Evolutionary conservation across 53 echinoderm and acorn worm species (phyloP), one percentile per base, ranked within the genome.

Genomic region (Apostichopus leukothele): DNA sequence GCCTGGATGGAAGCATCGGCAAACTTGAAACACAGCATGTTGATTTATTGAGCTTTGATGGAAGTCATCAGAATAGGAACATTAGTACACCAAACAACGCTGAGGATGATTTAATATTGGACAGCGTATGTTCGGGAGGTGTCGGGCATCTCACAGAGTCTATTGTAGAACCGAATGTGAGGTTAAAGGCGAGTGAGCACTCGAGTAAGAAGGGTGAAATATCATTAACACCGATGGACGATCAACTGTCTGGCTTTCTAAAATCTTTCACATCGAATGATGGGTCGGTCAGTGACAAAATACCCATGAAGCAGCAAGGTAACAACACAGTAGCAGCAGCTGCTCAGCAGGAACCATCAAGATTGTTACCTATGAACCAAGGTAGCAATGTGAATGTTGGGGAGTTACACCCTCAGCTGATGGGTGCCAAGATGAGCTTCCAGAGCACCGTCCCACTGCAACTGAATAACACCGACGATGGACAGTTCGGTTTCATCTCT

Each of bases 391-490:
- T 71, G 18, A 19, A 16, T n/a, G 6, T 18, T n/a, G 18, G 71
- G 2, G 71, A 71, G 18, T 16, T 71, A 19, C 71, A 90, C 79
- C 95, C 97, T 11, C 97, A 97, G 90, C 91, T 97, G 50, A 89
- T 94, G 1, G 86, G 80, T 39, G 87, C 90, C n/a, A 73, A 18
- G 10, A 75, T 97, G 50, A 97, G 97, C 53, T 91, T 92, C 5
- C 88, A 81, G 9, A 86, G 91, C 57, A 79, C 95, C 0, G 80
- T 93, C 1, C 97, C 97, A 1, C 76, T 97, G 21, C 92, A 91
- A 54, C 90, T 95, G 10, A 52, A 86, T 21, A 74, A 85, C 78
- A 89, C 88, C 52, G 88, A 88, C 14, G 22, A 66, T 19, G 89
- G 71, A 13, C 83, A 85, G 5, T 97, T 97, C 89, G 89, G 89